Conservation (phyloP, 1,140 invertebrate species). For the Drosophila melanica region DNA sequence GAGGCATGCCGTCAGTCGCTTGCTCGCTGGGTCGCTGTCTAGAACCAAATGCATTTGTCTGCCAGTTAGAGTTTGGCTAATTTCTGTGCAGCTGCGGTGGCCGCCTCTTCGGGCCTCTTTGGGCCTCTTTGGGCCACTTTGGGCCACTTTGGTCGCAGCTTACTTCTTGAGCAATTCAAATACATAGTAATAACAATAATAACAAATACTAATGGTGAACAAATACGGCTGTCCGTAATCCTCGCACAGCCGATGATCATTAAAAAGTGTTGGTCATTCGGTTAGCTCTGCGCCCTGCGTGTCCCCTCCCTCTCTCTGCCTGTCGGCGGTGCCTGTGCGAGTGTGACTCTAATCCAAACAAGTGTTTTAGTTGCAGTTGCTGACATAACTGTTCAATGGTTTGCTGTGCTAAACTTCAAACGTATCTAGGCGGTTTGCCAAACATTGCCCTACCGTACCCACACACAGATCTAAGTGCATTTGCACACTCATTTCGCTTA, state of each 20-base stretch:
- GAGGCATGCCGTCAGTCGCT: slow-evolving; percentile 32
- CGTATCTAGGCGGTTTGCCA: background rate
- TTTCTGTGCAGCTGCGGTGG: slow-evolving; percentile 70
- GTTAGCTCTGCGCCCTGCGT: slow-evolving; percentile 10
- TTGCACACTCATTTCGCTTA: slow-evolving; percentile 17
- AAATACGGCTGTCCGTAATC: slow-evolving; percentile 63
- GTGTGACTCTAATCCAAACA: slow-evolving; percentile 10
- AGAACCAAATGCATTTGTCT: slow-evolving; percentile 82
- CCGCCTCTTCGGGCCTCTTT: slow-evolving; percentile 24
- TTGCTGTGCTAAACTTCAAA: slow-evolving; percentile 25
- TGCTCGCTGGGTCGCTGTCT: slow-evolving; percentile 35
- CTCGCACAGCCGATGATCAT: slow-evolving; percentile 41
- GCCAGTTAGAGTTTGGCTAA: slow-evolving; percentile 81
- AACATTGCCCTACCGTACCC: background rate
- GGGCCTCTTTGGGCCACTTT: slow-evolving; percentile 42
- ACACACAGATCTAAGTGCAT: background rate
- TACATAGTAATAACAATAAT: slow-evolving; percentile 83
- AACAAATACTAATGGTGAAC: slow-evolving; percentile 83
- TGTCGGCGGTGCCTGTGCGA: background rate
- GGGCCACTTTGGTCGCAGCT: slow-evolving; percentile 27
- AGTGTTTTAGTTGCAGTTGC: slow-evolving; percentile 40
- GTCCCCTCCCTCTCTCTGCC: background rate
- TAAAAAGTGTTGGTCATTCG: slow-evolving; percentile 74
- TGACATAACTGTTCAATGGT: slow-evolving; percentile 37
- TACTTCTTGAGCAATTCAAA: slow-evolving; percentile 82